Base-by-base conservation (phyloP, 1,140 invertebrate species). In the Apis cerana region DNA sequence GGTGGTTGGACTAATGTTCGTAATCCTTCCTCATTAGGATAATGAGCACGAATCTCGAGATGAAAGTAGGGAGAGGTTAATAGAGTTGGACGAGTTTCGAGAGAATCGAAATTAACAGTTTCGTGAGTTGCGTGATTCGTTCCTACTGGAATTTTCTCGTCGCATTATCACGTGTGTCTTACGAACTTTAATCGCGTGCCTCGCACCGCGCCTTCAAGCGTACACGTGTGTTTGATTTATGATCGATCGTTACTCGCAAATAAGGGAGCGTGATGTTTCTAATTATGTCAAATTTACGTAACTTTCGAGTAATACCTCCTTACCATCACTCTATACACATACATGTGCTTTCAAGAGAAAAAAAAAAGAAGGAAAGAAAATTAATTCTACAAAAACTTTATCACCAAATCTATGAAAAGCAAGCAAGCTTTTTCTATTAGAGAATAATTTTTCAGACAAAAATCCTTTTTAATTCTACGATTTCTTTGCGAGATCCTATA, bases 171-270 rank as follows among this genome's bases (percentile, higher is more conserved):
- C n/a, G 48, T 27, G 56, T 27, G 17, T 21, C 77, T 79, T 58
- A 33, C 11, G 43, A 69, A 69, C 43, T 70, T 70, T 59, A 61
- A 27, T 70, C 65, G 76, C 76, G 67, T 79, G 67, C 48, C n/a
- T n/a, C 13, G 0, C 23, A 54, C 50, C 65, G 19, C 50, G 50
- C 33, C 50, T 23, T 59, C 3, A 9, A 68, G 21, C 62, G 27
- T 21, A 59, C 77, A 79, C 67, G 77, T 54, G 56, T 79, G 67
- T 79, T 70, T 71, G 77, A 79, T 79, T 79, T 79, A 71, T n/a
- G 77, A 79, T 71, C 67, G 13, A 70, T 79, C 64, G 48, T 50
- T 27, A 12, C 23, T n/a, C n/a, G 17, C 8, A 43, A 62, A 62
- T 59, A 56, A 56, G 12, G 21, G 21, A 52, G 12, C 21, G 1